These are phyloP conservation scores for Microtus pennsylvanicus DNA, from an alignment of 2,113 vertebrate species.

Conservation along the genomic window DNA sequence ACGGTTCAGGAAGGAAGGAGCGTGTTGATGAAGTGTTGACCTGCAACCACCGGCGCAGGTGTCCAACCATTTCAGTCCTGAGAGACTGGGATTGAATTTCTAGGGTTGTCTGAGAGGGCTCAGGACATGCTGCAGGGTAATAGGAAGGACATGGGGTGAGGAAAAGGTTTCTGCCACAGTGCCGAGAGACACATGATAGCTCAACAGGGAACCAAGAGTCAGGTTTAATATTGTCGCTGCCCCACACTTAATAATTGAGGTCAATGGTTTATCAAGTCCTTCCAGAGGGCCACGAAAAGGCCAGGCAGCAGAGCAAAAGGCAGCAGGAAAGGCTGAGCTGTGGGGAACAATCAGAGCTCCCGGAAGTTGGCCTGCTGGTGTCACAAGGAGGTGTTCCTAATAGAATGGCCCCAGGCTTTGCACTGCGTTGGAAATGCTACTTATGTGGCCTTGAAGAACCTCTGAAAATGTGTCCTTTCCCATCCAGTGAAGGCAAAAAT, in stretches of 20 bases:
- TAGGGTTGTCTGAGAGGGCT: conserved; percentile 78
- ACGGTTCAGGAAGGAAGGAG: conserved; percentile 19
- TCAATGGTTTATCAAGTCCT: conserved; percentile 84
- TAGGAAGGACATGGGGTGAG: conserved; percentile 90
- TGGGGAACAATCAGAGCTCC: conserved; percentile 31
- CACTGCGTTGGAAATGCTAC: background rate
- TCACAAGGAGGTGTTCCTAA: background rate
- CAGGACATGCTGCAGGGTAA: conserved; percentile 85
- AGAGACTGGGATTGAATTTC: conserved; percentile 73
- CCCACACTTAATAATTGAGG: conserved; percentile 90
- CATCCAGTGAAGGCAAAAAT: background rate
- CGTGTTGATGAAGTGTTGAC: conserved; percentile 11
- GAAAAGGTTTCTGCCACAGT: conserved; percentile 87
- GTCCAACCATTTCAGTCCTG: conserved; percentile 39
- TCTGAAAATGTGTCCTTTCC: background rate
- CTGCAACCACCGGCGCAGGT: conserved; percentile 40
- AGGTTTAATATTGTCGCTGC: conserved; percentile 89
- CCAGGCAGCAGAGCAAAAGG: conserved; percentile 83
- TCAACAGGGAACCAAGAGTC: conserved; percentile 88
- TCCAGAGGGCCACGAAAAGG: conserved; percentile 84
- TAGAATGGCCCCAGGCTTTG: background rate
- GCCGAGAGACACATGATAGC: conserved; percentile 88
- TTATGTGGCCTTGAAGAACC: background rate
- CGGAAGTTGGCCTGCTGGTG: background rate
- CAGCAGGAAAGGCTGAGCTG: conserved; percentile 66